phyloP scores from a whole-genome alignment of 2,113 vertebrate genomes.

The Chloroceryle aenea region DNA sequence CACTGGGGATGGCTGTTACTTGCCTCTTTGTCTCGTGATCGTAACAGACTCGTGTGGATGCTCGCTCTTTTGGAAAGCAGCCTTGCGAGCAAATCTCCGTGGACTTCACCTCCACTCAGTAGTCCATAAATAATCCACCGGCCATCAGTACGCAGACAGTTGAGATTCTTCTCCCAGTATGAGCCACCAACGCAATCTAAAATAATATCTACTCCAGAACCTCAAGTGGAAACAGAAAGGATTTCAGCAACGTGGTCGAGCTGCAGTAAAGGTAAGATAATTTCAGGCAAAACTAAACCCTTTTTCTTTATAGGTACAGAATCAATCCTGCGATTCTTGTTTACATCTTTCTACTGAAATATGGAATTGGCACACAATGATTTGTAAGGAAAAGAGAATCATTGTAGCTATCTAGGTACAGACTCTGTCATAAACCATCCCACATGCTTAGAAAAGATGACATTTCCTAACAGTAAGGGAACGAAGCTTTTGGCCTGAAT shows the following conservation, averaged over 20 bases:
- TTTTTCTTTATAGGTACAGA: not conserved
- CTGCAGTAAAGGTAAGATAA: not conserved
- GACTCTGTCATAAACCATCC: not conserved
- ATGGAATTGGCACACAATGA: not conserved
- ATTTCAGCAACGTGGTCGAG: not conserved
- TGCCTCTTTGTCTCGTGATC: conserved; percentile 81
- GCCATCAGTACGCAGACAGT: conserved; percentile 80
- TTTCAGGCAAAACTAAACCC: not conserved
- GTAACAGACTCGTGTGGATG: conserved; percentile 80
- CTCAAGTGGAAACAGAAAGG: conserved; percentile 62
- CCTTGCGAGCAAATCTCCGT: conserved; percentile 81
- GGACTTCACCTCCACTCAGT: conserved; percentile 76
- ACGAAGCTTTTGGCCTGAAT: not conserved
- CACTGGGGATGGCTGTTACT: not conserved
- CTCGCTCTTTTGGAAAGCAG: conserved; percentile 83
- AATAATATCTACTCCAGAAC: conserved; percentile 84
- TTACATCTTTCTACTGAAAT: not conserved
- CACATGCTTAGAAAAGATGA: not conserved
- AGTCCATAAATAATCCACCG: conserved; percentile 87
- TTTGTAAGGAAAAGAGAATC: not conserved
- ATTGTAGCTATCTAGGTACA: not conserved
- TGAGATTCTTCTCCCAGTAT: conserved; percentile 86
- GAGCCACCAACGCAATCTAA: conserved; percentile 84
- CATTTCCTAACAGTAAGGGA: not conserved
- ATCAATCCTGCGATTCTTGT: not conserved